phyloP scores from a whole-genome alignment of 2,888 invertebrate genomes.

The Netelia melanura region DNA sequence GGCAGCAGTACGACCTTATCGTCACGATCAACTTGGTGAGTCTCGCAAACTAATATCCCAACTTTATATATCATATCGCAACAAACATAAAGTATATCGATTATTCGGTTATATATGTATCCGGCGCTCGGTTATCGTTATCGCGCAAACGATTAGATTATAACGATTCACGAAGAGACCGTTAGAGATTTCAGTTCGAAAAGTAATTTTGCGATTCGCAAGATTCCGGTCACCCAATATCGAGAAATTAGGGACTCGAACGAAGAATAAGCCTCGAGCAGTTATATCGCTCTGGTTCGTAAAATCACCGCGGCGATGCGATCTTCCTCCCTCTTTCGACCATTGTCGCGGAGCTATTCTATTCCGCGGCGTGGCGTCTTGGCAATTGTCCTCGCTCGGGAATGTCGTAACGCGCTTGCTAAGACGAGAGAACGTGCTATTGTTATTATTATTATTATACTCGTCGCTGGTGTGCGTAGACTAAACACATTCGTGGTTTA shows the following conservation, averaged over 20 bases:
- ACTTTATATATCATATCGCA: constrained; percentile 26
- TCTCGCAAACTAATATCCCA: constrained; percentile 62
- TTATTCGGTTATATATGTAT: neutral
- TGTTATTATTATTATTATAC: no score
- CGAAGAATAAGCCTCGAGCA: no score
- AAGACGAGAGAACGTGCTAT: constrained; percentile 5
- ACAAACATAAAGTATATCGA: neutral
- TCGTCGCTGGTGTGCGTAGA: no score
- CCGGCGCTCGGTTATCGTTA: neutral
- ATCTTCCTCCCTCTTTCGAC: constrained; percentile 20
- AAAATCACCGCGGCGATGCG: neutral
- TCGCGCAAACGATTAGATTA: constrained; percentile 33
- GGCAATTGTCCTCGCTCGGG: constrained; percentile 51
- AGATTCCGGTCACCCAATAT: no score
- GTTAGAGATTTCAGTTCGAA: neutral
- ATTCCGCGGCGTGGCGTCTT: constrained; percentile 44
- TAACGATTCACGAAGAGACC: neutral
- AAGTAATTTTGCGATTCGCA: neutral
- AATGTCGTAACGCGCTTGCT: constrained; percentile 52
- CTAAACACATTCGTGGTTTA: no score
- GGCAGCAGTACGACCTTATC: constrained; percentile 92
- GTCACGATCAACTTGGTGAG: constrained; percentile 94
- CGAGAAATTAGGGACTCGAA: no score
- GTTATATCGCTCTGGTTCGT: constrained; percentile 3
- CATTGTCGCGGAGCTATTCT: constrained; percentile 39